These are phyloP conservation scores for Urechis unicinctus DNA, from an alignment of 2,888 invertebrate species.

Conservation along the genomic window DNA sequence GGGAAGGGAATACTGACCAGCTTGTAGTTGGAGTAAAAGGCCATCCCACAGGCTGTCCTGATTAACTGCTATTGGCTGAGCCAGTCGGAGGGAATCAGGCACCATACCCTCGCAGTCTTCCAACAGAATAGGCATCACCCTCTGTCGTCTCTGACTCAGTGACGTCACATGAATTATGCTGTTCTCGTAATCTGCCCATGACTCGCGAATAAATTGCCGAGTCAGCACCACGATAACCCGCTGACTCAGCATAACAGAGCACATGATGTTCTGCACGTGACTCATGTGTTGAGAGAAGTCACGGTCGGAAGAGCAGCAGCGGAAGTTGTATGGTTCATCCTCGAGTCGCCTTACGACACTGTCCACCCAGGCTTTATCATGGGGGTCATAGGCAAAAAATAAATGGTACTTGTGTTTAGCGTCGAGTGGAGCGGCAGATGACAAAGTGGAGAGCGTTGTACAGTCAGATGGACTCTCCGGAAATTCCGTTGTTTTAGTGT, in stretches of 20 bases:
- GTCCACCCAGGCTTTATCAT: conserved; percentile 31
- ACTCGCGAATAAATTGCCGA: conserved; percentile 26
- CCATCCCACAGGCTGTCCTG: conserved; percentile 30
- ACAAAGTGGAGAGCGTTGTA: neutral
- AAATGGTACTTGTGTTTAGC: conserved; percentile 34
- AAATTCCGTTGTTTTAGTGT: too few relatives aligned
- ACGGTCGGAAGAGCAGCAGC: conserved; percentile 25
- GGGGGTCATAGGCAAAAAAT: conserved; percentile 32
- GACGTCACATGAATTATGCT: conserved; percentile 30
- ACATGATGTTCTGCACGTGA: conserved; percentile 29
- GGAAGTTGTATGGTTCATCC: conserved; percentile 29
- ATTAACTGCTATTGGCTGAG: conserved; percentile 28
- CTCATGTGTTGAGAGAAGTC: conserved; percentile 19
- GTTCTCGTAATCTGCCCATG: conserved; percentile 34
- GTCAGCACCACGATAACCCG: conserved; percentile 34
- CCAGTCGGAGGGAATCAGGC: conserved; percentile 29
- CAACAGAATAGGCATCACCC: conserved; percentile 31
- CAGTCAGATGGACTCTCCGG: neutral
- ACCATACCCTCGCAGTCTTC: conserved; percentile 28
- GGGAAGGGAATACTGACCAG: conserved; percentile 26
- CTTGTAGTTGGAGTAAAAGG: conserved; percentile 27
- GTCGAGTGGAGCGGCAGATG: conserved; percentile 22
- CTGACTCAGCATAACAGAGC: conserved; percentile 38
- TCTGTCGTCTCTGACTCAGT: conserved; percentile 30
- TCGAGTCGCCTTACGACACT: conserved; percentile 26